Base-by-base conservation (phyloP, 2,113 vertebrate species). In the Hemichromis elongatus region DNA sequence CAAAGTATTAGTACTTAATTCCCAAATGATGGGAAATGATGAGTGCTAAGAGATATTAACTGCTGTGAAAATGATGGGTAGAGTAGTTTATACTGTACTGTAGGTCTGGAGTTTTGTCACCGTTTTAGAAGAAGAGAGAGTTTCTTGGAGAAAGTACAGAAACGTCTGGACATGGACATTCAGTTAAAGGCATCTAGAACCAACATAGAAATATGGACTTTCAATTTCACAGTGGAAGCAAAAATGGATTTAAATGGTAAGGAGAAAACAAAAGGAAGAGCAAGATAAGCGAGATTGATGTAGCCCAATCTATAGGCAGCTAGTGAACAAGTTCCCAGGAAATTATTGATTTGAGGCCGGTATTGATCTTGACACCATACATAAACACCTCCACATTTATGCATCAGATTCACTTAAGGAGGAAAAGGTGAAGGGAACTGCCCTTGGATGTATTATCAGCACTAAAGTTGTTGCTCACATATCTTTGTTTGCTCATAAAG, bases 281-380 rank as follows among this genome's bases (percentile, higher is more conserved):
- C 42, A 70, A 16, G 68, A 78, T 83, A 78, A 82, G 52, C 86
- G 66, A 52, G 86, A 93, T 89, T 93, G 86, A 91, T 94, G 90
- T 42, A 73, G 61, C 61, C 61, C 50, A 81, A 88, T 94, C 87
- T 90, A 87, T 91, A 93, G 78, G 79, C 61, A 45, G 70, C 86
- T 26, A 77, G 81, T 84, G 81, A 83, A 57, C 82, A 85, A 75
- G 80, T 86, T 93, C 90, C 70, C 91, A 86, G 87, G 89, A 91
- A 79, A 68, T 37, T 91, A 94, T 94, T 86, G 94, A 95, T 91
- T 82, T 54, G 59, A 90, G 86, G 81, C 73, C 33, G 19, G 18
- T 70, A 91, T 92, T 88, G 93, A 95, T 94, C 80, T 88, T 52
- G 81, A 93, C 84, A 86, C 88, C 14, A 40, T 93, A 90, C 92